Base-by-base conservation (phyloP, 2,113 vertebrate species). In the Cavia porcellus region DNA sequence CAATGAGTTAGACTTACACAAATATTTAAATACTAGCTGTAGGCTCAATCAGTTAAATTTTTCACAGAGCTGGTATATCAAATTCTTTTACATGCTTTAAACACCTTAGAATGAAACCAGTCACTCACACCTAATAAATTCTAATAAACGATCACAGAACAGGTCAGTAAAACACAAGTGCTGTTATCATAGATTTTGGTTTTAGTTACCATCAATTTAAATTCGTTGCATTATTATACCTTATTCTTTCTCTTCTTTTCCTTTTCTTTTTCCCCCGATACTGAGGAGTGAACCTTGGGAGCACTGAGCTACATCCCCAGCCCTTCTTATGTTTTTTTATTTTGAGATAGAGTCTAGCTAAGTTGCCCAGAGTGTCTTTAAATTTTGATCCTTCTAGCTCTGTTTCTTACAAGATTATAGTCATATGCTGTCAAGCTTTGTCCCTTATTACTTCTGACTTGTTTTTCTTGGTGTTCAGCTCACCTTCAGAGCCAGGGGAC, bases 1-100 rank as follows among this genome's bases (percentile, higher is more conserved):
- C 83, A 94, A 24, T 32, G 59, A 38, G 62, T 90, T 77, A 74
- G 70, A 88, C 90, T 92, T 83, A 30, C 17, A 52, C 30, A 62
- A 32, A 61, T 47, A 77, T 89, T 88, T 90, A 79, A 66, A 92
- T 82, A 42, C 52, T 47, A 66, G 70, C 59, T 85, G 24, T 3
- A 88, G 59, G n/a, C 17, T 52, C 25, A 94, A 47, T 96, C 38
- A 57, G 25, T 94, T 59, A 90, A 90, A 6, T 42, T 74, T 92
- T 80, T 64, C 19, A 38, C 50, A 91, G 81, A 52, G 64, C 13
- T 95, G 25, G 20, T 66, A 55, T 87, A 74, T 38, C 52, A 93
- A 14, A 59, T 79, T 96, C 47, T 95, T 84, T 77, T 50, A 96
- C 74, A 70, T 74, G 80, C 38, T 25, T 87, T 57, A n/a, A 81